These are phyloP conservation scores for Solen grandis DNA, from an alignment of 1,140 invertebrate genomes.

Conservation along the genomic window DNA sequence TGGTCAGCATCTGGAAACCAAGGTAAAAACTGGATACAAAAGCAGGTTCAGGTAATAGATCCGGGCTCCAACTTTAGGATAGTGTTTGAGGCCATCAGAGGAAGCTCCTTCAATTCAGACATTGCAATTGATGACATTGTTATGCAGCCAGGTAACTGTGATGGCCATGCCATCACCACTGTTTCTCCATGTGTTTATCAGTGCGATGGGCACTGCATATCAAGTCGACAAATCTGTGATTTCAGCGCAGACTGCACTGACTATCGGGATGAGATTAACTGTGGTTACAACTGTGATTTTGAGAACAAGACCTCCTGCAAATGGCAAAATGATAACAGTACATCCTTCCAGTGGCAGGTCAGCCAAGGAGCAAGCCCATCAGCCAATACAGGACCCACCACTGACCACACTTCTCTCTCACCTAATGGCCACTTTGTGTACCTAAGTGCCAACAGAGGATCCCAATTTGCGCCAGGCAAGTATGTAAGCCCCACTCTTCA, in stretches of 20 bases:
- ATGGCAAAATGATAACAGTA: constrained; percentile 60
- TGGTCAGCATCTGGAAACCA: constrained; percentile 72
- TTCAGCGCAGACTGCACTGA: constrained; percentile 73
- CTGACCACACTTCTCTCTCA: constrained; percentile 69
- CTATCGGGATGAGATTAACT: constrained; percentile 72
- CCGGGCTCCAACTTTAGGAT: constrained; percentile 60
- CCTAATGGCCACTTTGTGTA: constrained; percentile 86
- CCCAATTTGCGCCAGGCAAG: constrained; percentile 48
- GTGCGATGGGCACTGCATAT: constrained; percentile 66
- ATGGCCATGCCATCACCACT: constrained; percentile 45
- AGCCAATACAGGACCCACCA: constrained; percentile 57
- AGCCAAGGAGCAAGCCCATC: constrained; percentile 56
- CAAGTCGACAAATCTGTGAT: constrained; percentile 71
- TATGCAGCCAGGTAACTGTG: constrained; percentile 57
- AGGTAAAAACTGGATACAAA: constrained; percentile 68
- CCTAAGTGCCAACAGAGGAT: constrained; percentile 82
- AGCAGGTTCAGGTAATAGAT: constrained; percentile 58
- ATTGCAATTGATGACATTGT: constrained; percentile 76
- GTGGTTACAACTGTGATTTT: constrained; percentile 73
- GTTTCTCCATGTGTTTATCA: constrained; percentile 56
- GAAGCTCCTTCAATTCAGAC: constrained; percentile 62
- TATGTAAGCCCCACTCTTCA: constrained; percentile 63
- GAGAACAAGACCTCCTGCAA: constrained; percentile 68
- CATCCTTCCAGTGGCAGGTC: constrained; percentile 59
- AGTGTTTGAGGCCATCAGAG: constrained; percentile 68